A percentile compares a stretch with the other conserved stretches of the same genome.
These are phyloP conservation scores for Eretmocerus hayati DNA, from an alignment of 2,888 invertebrate species.

Conservation along the genomic window DNA sequence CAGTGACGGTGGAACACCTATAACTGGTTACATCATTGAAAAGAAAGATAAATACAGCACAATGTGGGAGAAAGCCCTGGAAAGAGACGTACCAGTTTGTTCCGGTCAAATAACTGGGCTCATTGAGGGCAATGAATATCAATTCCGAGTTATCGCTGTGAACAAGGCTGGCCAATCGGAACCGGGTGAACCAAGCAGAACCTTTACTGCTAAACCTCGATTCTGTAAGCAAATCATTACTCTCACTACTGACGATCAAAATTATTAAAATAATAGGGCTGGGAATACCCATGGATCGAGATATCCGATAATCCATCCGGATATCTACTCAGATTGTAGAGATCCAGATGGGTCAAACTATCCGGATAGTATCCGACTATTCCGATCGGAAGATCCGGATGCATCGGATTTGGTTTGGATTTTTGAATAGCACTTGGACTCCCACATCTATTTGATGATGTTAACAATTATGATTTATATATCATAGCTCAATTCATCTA, in stretches of 20 bases:
- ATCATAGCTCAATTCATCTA: too few species aligned
- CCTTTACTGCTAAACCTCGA: conserved; percentile 78
- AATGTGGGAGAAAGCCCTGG: conserved; percentile 86
- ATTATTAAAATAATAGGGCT: conserved; percentile 8
- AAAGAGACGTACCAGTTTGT: conserved; percentile 68
- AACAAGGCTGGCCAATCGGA: conserved; percentile 94
- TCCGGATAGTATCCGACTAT: too few species aligned
- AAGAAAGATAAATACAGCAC: conserved; percentile 89
- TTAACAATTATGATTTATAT: too few species aligned
- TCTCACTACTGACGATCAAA: background rate
- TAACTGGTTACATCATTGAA: conserved; percentile 87
- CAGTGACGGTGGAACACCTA: conserved; percentile 89
- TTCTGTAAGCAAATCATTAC: conserved; percentile 53
- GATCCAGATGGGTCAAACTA: too few species aligned
- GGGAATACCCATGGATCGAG: too few species aligned
- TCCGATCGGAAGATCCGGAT: too few species aligned
- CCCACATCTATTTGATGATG: too few species aligned
- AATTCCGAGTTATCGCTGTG: conserved; percentile 90
- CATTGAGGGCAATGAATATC: conserved; percentile 93
- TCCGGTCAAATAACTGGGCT: conserved; percentile 80
- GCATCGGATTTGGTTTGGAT: too few species aligned
- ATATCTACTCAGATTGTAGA: too few species aligned
- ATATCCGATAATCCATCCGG: too few species aligned
- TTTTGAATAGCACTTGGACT: too few species aligned
- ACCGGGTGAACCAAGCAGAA: conserved; percentile 81